These are phyloP conservation scores for Trematomus loennbergii DNA, from an alignment of 2,113 vertebrate genomes.

Conservation along the genomic window DNA sequence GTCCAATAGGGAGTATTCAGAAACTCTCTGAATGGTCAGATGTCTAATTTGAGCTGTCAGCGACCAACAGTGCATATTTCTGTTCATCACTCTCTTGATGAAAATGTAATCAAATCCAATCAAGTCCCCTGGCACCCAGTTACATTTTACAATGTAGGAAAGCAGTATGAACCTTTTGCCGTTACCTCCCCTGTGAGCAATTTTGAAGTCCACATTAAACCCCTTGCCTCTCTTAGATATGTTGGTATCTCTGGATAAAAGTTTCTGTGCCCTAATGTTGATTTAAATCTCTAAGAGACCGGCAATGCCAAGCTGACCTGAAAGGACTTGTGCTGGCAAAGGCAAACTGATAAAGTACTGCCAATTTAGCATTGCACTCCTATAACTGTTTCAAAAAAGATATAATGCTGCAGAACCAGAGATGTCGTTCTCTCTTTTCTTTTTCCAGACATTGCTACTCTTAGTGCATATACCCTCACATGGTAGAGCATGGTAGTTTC, in stretches of 20 bases:
- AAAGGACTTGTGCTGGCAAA: background rate
- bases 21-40: background rate
- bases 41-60: constrained; percentile 21
- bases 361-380: background rate
- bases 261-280: background rate
- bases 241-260: background rate
- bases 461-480: background rate
- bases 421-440: background rate
- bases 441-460: background rate
- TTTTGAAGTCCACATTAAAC: background rate
- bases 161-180: background rate
- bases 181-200: background rate
- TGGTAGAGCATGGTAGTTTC: too few species aligned
- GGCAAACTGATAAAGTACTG: background rate
- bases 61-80: background rate
- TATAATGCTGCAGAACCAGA: background rate
- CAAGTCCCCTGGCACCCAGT: background rate
- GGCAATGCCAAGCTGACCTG: background rate
- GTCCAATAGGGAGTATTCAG: background rate
- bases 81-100: constrained; percentile 3
- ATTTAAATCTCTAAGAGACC: background rate
- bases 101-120: constrained; percentile 1
- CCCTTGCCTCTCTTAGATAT: background rate
- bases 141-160: constrained; percentile 5
- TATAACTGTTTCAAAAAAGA: background rate